phyloP scores from a whole-genome alignment of 1,140 invertebrate genomes.

The Neoseiulus cucumeris region DNA sequence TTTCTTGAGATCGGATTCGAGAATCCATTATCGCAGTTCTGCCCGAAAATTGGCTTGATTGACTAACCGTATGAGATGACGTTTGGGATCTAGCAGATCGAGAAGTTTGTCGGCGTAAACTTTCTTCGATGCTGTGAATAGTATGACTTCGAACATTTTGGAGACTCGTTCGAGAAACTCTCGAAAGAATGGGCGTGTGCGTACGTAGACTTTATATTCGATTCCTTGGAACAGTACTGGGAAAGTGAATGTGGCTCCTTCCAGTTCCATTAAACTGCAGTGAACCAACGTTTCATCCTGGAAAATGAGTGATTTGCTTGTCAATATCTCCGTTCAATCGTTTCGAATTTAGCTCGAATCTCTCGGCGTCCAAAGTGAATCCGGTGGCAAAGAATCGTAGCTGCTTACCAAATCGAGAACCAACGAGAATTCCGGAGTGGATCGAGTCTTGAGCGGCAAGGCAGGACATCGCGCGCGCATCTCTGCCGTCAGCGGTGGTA shows the following conservation, averaged over 20 bases:
- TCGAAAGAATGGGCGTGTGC: conserved; percentile 68
- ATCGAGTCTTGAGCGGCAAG: conserved; percentile 72
- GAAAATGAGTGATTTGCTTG: too few relatives aligned
- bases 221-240: conserved; percentile 82
- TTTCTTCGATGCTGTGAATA: conserved; percentile 87
- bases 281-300: conserved; percentile 89
- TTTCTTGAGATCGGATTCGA: too few relatives aligned
- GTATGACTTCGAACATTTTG: conserved; percentile 73
- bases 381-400: conserved; percentile 12
- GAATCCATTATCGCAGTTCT: too few relatives aligned
- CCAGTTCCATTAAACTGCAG: conserved; percentile 73
- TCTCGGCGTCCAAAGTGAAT: conserved; percentile 15
- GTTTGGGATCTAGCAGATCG: conserved; percentile 70
- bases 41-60: conserved; percentile 11
- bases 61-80: conserved; percentile 65
- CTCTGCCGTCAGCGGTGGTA: conserved; percentile 68
- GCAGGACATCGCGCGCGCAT: conserved; percentile 59
- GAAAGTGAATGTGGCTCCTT: conserved; percentile 78
- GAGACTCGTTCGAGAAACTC: conserved; percentile 82
- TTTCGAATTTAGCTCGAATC: conserved; percentile 18
- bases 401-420: conserved; percentile 55
- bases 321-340: too few relatives aligned
- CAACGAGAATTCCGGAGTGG: conserved; percentile 77
- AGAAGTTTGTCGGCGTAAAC: conserved; percentile 87
- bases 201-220: conserved; percentile 66